A percentile compares a stretch with the other conserved stretches of the same genome.
Conservation (phyloP, 1,140 invertebrate species). For the Schlechtendalia chinensis region DNA sequence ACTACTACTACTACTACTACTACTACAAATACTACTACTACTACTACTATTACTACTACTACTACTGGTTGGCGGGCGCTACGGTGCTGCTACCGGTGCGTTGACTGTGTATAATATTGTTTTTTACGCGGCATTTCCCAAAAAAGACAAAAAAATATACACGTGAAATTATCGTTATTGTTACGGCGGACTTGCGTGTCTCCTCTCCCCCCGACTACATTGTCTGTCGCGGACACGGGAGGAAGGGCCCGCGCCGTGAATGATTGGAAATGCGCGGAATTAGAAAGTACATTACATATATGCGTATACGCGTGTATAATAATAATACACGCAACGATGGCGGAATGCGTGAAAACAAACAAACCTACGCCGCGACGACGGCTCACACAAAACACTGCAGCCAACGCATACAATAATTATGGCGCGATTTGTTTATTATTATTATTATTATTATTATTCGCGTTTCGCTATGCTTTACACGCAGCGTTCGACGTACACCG, state of each 20-base stretch:
- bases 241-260: too few species aligned
- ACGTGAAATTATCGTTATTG: not conserved
- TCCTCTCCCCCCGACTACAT: too few species aligned
- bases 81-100: too few species aligned
- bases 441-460: not conserved
- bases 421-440: not conserved
- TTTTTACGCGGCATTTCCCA: not conserved
- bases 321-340: not conserved
- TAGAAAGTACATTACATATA: constrained; percentile 1
- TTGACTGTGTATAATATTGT: not conserved
- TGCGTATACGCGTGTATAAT: too few species aligned
- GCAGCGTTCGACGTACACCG: too few species aligned
- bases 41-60: too few species aligned
- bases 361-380: not conserved
- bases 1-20: too few species aligned
- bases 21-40: too few species aligned
- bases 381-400: constrained; percentile 11
- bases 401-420: constrained; percentile 43
- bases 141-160: not conserved
- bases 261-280: not conserved
- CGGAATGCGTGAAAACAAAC: constrained; percentile 9
- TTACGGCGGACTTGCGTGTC: not conserved
- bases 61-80: not conserved
- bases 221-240: not conserved
- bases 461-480: not conserved